Evolutionary conservation across 2,888 invertebrate species (phyloP).

Genomic region (Dolomedes plantarius): DNA sequence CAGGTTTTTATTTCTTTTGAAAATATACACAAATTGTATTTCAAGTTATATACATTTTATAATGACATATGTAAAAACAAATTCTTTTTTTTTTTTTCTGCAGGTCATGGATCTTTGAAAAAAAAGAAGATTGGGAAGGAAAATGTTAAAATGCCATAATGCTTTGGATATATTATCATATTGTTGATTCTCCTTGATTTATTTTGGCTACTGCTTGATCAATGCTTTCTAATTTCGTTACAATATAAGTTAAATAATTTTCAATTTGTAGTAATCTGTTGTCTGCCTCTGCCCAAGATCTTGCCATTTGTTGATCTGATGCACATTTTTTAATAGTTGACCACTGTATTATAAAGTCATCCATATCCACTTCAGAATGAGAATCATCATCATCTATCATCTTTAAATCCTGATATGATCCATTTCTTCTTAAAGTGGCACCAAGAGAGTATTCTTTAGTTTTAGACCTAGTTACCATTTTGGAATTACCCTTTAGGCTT

Average conservation of each 20-base stretch:
- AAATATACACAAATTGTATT: too few species aligned
- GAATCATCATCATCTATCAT: conserved; percentile 32
- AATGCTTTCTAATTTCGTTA: conserved; percentile 58
- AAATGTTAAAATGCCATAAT: too few species aligned
- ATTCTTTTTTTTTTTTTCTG: too few species aligned
- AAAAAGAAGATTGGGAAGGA: too few species aligned
- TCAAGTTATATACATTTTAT: too few species aligned
- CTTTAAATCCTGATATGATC: conserved; percentile 24
- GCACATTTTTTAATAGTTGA: conserved; percentile 54
- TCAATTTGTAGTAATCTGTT: conserved; percentile 55
- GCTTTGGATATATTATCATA: too few species aligned
- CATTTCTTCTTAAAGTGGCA: conserved; percentile 6
- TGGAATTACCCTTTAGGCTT: conserved; percentile 24
- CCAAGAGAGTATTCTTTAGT: conserved; percentile 27
- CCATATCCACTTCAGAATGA: conserved; percentile 39
- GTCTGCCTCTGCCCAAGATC: conserved; percentile 52
- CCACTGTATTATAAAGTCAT: conserved; percentile 58
- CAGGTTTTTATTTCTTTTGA: too few species aligned
- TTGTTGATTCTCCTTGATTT: conserved; percentile 28
- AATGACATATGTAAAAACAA: too few species aligned
- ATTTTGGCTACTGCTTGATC: conserved; percentile 43
- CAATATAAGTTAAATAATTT: conserved; percentile 52
- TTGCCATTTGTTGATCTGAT: conserved; percentile 50
- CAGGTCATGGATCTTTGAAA: too few species aligned
- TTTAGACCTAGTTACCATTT: conserved; percentile 25